Conservation (phyloP, 2,797 vertebrate species). For the Cynopterus sphinx region DNA sequence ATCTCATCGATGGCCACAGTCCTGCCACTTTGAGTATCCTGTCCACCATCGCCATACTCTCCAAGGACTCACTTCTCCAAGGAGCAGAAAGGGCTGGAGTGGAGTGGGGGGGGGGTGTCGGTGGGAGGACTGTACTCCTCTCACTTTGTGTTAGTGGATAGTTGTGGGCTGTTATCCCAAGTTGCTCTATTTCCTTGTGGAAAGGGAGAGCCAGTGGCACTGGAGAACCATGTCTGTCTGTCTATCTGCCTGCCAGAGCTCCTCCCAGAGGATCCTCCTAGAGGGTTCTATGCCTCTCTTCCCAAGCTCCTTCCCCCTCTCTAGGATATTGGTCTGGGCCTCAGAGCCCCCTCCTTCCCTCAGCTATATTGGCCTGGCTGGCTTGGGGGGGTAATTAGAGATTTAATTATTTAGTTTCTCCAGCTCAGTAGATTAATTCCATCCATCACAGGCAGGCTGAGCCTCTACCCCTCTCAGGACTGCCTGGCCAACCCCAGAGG, state of each 20-base stretch:
- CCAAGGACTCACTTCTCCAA: background rate
- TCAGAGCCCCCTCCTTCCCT: constrained; percentile 65
- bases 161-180: background rate
- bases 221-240: background rate
- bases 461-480: constrained; percentile 68
- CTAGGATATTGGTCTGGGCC: constrained; percentile 78
- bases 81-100: background rate
- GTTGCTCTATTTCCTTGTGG: background rate
- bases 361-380: constrained; percentile 77
- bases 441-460: constrained; percentile 82
- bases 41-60: background rate
- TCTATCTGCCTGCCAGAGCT: background rate
- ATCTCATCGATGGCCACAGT: background rate
- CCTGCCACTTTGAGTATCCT: background rate
- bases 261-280: background rate
- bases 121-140: background rate
- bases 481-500: constrained; percentile 73
- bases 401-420: constrained; percentile 89
- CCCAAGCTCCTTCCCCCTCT: constrained; percentile 37
- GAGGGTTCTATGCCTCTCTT: constrained; percentile 32
- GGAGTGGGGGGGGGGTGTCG: too few species aligned
- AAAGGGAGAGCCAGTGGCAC: background rate
- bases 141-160: background rate
- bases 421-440: constrained; percentile 88
- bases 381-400: constrained; percentile 84